Conservation (phyloP, 2,797 vertebrate species). For the Vespertilio murinus region DNA sequence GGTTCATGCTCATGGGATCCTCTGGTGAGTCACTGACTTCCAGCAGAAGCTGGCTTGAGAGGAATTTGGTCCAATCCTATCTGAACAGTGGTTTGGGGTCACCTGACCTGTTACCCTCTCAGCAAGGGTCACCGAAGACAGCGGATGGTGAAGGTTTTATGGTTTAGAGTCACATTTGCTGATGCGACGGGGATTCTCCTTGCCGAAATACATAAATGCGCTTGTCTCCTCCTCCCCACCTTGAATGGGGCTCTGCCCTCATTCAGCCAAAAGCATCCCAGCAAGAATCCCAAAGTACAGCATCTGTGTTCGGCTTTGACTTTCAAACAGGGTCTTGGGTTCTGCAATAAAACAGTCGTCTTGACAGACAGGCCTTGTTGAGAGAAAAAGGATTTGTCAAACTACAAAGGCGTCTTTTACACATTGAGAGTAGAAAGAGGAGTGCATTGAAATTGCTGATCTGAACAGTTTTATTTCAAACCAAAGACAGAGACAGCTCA, state of each 20-base stretch:
- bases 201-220: neutral
- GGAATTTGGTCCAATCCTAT: neutral
- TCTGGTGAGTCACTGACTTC: neutral
- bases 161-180: neutral
- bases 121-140: neutral
- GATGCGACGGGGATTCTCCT: neutral
- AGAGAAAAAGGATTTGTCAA: neutral
- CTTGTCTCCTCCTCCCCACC: neutral
- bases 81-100: neutral
- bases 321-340: conserved; percentile 1
- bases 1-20: neutral
- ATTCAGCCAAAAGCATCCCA: neutral
- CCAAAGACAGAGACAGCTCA: neutral
- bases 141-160: neutral
- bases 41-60: neutral
- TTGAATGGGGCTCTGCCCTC: neutral
- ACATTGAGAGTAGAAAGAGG: neutral
- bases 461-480: neutral
- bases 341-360: neutral
- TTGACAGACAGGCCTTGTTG: neutral
- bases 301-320: neutral
- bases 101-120: neutral
- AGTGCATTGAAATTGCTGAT: neutral
- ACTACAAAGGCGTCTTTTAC: neutral
- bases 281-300: neutral